Percentiles rank a stretch among this genome's conserved stretches.
phyloP scores from a whole-genome alignment of 2,888 invertebrate genomes.

The Zelleria hepariella region DNA sequence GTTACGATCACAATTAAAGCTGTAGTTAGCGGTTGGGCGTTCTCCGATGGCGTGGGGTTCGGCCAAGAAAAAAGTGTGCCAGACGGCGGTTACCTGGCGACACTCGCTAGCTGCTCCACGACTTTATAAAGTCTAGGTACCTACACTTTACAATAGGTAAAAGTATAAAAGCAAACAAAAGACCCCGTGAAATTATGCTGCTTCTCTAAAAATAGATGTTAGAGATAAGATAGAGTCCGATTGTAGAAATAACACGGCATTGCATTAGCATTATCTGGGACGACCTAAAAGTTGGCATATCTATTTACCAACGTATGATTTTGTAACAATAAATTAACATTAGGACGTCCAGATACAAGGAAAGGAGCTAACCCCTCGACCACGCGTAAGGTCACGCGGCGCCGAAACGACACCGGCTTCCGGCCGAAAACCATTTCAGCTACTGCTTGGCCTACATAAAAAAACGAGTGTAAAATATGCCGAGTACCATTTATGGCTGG shows the following conservation, averaged over 20 bases:
- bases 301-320: background rate
- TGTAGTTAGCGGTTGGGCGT: constrained; percentile 2
- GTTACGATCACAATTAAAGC: constrained; percentile 16
- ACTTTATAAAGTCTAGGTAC: background rate
- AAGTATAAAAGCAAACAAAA: too few species aligned
- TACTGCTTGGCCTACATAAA: constrained; percentile 44
- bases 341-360: background rate
- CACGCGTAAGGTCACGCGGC: constrained; percentile 11
- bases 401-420: constrained; percentile 30
- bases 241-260: background rate
- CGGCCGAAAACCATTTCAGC: constrained; percentile 34
- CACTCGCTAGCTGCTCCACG: background rate
- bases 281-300: too few species aligned
- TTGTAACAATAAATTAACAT: background rate
- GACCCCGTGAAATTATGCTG: too few species aligned
- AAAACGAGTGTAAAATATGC: constrained; percentile 34
- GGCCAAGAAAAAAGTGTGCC: constrained; percentile 34
- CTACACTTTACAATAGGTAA: background rate
- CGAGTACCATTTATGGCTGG: background rate
- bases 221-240: background rate
- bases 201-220: background rate
- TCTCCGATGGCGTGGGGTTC: constrained; percentile 22
- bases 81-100: constrained; percentile 23
- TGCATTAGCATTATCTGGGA: background rate
- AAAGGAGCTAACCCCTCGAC: background rate